phyloP scores from a whole-genome alignment of 2,888 invertebrate species.

The Furcula furcula region DNA sequence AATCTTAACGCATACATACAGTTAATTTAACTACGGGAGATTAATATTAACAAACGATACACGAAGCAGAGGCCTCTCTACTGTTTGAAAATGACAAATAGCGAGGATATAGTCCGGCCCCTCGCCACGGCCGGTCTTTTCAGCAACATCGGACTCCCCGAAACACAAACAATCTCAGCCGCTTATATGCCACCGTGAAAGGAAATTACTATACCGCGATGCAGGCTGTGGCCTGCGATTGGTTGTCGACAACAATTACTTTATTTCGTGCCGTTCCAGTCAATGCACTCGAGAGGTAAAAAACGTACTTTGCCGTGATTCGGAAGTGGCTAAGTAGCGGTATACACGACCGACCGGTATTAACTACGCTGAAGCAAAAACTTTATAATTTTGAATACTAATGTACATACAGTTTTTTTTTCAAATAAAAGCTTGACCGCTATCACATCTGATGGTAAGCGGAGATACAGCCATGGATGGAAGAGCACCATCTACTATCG shows the following conservation, averaged over 20 bases:
- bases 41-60: slow-evolving; percentile 79
- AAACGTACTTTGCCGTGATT: slow-evolving; percentile 40
- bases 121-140: slow-evolving; percentile 76
- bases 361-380: slow-evolving; percentile 14
- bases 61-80: slow-evolving; percentile 80
- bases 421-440: no score
- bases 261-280: slow-evolving; percentile 64
- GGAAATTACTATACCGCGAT: slow-evolving; percentile 61
- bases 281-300: slow-evolving; percentile 57
- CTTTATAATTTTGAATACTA: not conserved
- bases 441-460: no score
- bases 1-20: slow-evolving; percentile 82
- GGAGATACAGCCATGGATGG: no score
- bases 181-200: slow-evolving; percentile 37
- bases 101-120: slow-evolving; percentile 78
- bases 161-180: not conserved
- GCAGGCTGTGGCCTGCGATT: slow-evolving; percentile 47
- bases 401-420: no score
- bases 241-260: slow-evolving; percentile 46
- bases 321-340: slow-evolving; percentile 26
- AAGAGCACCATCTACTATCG: no score
- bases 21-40: slow-evolving; percentile 72
- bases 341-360: slow-evolving; percentile 16
- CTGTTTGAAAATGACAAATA: slow-evolving; percentile 47
- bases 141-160: slow-evolving; percentile 78